Conservation (phyloP, 2,797 vertebrate species). For the Pipistrellus nathusii region DNA sequence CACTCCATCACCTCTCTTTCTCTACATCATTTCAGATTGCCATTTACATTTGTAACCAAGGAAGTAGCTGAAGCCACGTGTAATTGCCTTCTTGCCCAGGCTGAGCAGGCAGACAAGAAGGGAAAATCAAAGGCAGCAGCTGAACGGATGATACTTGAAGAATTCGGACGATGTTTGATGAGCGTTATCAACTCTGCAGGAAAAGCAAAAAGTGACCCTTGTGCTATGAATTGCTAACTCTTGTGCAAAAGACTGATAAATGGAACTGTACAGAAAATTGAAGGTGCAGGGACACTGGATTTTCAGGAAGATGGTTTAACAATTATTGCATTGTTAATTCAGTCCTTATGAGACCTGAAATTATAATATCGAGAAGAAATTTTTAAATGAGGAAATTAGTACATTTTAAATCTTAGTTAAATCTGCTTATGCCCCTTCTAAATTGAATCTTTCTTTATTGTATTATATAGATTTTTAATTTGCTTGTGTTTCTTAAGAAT, state of each 20-base stretch:
- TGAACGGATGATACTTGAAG: constrained; percentile 96
- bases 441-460: constrained; percentile 84
- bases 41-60: constrained; percentile 97
- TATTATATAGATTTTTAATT: constrained; percentile 85
- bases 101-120: constrained; percentile 93
- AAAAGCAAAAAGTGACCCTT: constrained; percentile 96
- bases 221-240: constrained; percentile 95
- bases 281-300: constrained; percentile 86
- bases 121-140: constrained; percentile 93
- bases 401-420: constrained; percentile 86
- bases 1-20: not conserved
- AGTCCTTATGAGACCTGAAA: constrained; percentile 86
- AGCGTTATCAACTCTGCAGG: constrained; percentile 97
- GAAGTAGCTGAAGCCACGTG: constrained; percentile 97
- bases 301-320: constrained; percentile 77
- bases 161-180: constrained; percentile 98
- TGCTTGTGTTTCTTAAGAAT: constrained; percentile 81
- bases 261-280: constrained; percentile 79
- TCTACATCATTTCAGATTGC: constrained; percentile 89
- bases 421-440: constrained; percentile 82
- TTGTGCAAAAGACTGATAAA: constrained; percentile 53
- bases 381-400: constrained; percentile 86
- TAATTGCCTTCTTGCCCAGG: constrained; percentile 96
- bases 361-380: constrained; percentile 83
- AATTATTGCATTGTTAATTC: constrained; percentile 83